A percentile compares a stretch with the other conserved stretches of the same genome.
These are phyloP conservation scores for Tachina fera DNA, from an alignment of 2,888 invertebrate species.

Conservation along the genomic window DNA sequence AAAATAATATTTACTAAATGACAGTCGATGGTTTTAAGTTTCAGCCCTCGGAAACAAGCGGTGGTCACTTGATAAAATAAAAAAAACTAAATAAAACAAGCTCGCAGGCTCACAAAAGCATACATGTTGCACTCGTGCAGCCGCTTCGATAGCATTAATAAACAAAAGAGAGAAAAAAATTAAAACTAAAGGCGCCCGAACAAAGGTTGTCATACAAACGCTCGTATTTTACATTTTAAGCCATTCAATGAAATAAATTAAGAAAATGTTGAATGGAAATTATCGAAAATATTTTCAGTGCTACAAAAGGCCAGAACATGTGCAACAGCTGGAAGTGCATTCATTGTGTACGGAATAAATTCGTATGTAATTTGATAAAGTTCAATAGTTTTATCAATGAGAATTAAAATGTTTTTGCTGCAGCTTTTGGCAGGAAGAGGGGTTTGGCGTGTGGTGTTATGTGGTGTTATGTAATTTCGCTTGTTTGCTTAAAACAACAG, in stretches of 20 bases:
- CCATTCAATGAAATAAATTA: constrained; percentile 25
- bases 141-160: neutral
- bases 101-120: neutral
- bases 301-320: neutral
- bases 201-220: neutral
- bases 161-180: constrained; percentile 18
- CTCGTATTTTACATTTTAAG: constrained; percentile 26
- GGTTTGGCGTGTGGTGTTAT: neutral
- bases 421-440: neutral
- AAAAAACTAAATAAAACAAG: neutral
- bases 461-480: neutral
- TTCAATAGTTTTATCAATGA: constrained; percentile 17
- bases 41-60: constrained; percentile 9
- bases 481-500: constrained; percentile 10
- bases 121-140: neutral
- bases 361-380: constrained; percentile 7
- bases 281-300: constrained; percentile 30
- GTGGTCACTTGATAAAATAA: constrained; percentile 36
- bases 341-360: constrained; percentile 2
- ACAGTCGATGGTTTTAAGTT: constrained; percentile 38
- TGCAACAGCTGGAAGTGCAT: neutral
- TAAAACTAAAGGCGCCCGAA: neutral
- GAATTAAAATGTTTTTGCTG: neutral
- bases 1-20: constrained; percentile 36
- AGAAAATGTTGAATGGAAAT: constrained; percentile 39